phyloP scores from a whole-genome alignment of 2,797 vertebrate species.

The Caiman crocodilus region DNA sequence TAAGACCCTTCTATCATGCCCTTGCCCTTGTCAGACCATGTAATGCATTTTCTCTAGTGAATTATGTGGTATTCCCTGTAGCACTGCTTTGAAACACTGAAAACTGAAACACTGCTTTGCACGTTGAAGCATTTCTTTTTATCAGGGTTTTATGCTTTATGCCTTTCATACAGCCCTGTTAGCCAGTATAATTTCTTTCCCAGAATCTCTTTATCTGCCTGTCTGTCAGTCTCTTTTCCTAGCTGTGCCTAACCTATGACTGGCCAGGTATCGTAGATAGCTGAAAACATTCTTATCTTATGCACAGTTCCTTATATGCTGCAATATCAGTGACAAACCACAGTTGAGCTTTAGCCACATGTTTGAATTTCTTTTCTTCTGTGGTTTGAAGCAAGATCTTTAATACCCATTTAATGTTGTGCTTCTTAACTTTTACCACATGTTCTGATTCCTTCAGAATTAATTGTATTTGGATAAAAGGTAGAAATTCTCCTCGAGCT shows the following conservation, averaged over 20 bases:
- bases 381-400: neutral
- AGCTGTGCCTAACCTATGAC: neutral
- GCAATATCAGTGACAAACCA: neutral
- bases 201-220: conserved; percentile 22
- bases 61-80: conserved; percentile 65
- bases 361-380: neutral
- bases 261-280: neutral
- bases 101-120: conserved; percentile 57
- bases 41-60: conserved; percentile 73
- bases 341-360: neutral
- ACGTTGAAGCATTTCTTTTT: conserved; percentile 67
- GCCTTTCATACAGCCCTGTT: conserved; percentile 54
- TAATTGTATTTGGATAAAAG: neutral
- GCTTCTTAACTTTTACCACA: neutral
- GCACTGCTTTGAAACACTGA: too few species aligned
- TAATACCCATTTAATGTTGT: neutral
- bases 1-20: conserved; percentile 35
- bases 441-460: neutral
- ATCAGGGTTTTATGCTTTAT: conserved; percentile 64
- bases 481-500: neutral
- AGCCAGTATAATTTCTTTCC: conserved; percentile 50
- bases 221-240: neutral
- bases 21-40: conserved; percentile 59
- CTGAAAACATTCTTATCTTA: neutral
- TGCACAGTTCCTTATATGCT: neutral